phyloP scores from a whole-genome alignment of 35 echinoderm and acorn worm genomes.

The Ophiothrix spiculata region DNA sequence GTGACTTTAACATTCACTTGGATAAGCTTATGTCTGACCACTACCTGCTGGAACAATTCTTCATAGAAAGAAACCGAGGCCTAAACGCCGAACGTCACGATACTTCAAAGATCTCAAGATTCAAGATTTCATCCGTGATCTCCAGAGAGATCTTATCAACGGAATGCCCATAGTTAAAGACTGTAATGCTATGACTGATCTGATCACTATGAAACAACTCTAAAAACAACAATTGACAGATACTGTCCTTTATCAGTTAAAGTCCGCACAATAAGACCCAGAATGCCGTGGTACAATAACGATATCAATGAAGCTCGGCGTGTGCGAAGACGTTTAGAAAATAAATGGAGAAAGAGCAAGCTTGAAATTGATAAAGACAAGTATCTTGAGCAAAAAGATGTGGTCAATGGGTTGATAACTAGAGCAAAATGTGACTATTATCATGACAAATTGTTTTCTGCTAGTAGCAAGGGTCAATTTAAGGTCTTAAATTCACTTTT shows the following conservation, averaged over 20 bases:
- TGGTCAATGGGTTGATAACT: neutral
- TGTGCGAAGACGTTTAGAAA: slow-evolving; percentile 15
- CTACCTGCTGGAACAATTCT: neutral
- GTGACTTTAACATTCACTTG: neutral
- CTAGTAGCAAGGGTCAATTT: neutral
- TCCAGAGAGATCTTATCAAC: neutral
- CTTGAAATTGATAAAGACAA: neutral
- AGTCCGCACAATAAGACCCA: neutral
- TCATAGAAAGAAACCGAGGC: slow-evolving; percentile 8
- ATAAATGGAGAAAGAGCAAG: slow-evolving; percentile 13
- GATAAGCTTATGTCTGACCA: slow-evolving; percentile 16
- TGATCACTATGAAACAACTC: slow-evolving; percentile 1
- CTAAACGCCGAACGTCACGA: neutral
- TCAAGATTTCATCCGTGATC: neutral
- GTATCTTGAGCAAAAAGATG: slow-evolving; percentile 19
- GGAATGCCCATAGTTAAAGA: neutral
- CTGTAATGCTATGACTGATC: neutral
- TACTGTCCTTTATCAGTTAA: slow-evolving; percentile 16
- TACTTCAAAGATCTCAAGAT: neutral
- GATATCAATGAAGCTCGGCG: neutral
- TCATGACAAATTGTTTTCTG: slow-evolving; percentile 20
- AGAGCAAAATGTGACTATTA: slow-evolving; percentile 10
- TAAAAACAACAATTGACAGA: neutral
- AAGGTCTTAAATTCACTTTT: neutral
- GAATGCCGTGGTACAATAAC: slow-evolving; percentile 12